Evolutionary conservation across 1,140 invertebrate genomes (phyloP), one percentile per base, ranked within the genome.

Genomic region (Trichogramma pretiosum): DNA sequence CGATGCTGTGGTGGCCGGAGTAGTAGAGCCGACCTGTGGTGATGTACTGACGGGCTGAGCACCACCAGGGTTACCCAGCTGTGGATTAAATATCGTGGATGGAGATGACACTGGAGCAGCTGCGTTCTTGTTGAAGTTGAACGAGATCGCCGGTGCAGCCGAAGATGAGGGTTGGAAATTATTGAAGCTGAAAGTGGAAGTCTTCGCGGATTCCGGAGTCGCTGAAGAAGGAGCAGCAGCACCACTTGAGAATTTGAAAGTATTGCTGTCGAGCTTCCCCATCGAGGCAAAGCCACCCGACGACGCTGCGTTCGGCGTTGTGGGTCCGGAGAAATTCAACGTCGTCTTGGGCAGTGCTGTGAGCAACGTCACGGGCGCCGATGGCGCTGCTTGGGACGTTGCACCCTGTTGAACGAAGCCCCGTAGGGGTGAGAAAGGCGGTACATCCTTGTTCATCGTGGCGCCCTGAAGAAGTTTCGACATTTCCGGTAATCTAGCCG

Each of bases 231-330:
- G 24, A 28, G 24, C 24, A 5, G 11, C 5, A 28, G 24, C 11
- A 28, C 5, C 24, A 28, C 24, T 28, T 19, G 48, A 44, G 24
- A 49, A 49, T 13, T 49, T 42, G 13, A 38, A 44, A 5, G 38
- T 17, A 16, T 14, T 17, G 13, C 22, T 33, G 18, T 49, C 48
- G 1, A 44, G 18, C 18, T 49, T 49, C 1, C 40, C 30, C 5
- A 41, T 16, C 3, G 18, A 4, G 2, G 21, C 28, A 4, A 40
- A 47, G 14, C 5, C 26, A 0, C 17, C 13, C 8, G 38, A 7
- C 2, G 11, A 28, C 5, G 11, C 24, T 28, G 24, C 11, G 24
- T 28, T n/a, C n/a, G 33, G 3, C 13, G 23, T 22, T 1, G 47
- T n/a, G 5, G 46, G 11, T 7, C 16, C 9, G 7, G 38, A 35